These are phyloP conservation scores for Pipistrellus kuhlii DNA, from an alignment of 2,797 vertebrate species.

Conservation along the genomic window DNA sequence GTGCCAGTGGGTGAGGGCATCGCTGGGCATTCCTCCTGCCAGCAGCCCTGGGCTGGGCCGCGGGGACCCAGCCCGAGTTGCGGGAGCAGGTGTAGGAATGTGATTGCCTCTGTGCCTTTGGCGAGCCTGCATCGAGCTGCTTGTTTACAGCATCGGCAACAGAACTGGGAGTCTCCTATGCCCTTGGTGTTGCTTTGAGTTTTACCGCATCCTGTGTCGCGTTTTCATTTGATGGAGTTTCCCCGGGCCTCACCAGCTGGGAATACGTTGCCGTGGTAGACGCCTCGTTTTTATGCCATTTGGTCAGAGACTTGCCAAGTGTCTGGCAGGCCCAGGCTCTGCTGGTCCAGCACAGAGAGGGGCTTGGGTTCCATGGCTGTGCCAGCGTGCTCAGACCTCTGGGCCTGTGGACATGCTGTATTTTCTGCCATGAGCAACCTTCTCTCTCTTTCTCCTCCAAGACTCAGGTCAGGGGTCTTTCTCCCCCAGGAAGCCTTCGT, in stretches of 20 bases:
- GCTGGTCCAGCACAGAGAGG: not conserved
- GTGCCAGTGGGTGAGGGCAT: fast-evolving
- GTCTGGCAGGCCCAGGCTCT: not conserved
- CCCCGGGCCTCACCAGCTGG: not conserved
- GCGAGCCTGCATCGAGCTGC: not conserved
- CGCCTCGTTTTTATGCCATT: not conserved
- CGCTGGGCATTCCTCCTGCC: fast-evolving
- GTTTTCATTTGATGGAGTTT: conserved; percentile 3
- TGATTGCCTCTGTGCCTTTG: conserved; percentile 38
- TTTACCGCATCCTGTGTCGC: conserved; percentile 39
- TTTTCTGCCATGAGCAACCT: not conserved
- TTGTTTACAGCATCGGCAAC: not conserved
- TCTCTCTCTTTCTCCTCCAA: not conserved
- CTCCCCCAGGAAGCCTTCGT: not conserved
- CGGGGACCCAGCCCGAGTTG: not conserved
- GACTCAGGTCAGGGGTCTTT: no score
- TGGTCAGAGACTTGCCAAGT: conserved; percentile 28
- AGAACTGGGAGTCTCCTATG: not conserved
- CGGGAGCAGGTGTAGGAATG: conserved; percentile 34
- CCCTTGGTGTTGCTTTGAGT: conserved; percentile 16
- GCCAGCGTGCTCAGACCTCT: fast-evolving
- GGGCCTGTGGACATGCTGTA: fast-evolving
- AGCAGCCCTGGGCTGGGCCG: not conserved
- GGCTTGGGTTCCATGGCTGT: fast-evolving
- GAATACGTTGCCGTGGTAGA: not conserved